Percentiles rank a stretch among this genome's conserved stretches.
phyloP scores from a whole-genome alignment of 1,140 invertebrate genomes.

The Physella acuta region DNA sequence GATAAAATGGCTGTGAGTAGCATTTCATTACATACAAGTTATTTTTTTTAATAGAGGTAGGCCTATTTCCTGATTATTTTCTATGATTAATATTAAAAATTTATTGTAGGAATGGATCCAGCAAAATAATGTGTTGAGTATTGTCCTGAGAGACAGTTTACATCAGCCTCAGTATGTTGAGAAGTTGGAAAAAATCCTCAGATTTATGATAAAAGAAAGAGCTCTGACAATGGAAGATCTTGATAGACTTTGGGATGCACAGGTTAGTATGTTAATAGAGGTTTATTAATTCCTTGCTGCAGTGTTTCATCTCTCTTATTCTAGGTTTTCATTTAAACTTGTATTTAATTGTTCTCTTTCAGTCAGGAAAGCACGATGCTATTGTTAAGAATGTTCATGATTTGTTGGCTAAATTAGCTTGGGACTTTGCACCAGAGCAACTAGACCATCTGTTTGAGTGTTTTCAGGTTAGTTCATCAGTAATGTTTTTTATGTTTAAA shows the following conservation, averaged over 20 bases:
- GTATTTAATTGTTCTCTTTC: too few relatives aligned
- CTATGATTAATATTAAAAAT: slow-evolving; percentile 4
- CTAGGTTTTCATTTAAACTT: slow-evolving; percentile 2
- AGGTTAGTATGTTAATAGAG: slow-evolving; percentile 66
- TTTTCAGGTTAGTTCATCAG: slow-evolving; percentile 75
- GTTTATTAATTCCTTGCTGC: too few relatives aligned
- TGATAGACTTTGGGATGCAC: slow-evolving; percentile 93
- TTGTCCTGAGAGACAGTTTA: slow-evolving; percentile 90
- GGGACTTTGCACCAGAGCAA: slow-evolving; percentile 97
- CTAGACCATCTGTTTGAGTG: slow-evolving; percentile 96
- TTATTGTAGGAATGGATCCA: slow-evolving; percentile 87
- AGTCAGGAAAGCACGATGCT: slow-evolving; percentile 61
- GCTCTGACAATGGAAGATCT: slow-evolving; percentile 87
- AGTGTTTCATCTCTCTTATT: too few relatives aligned
- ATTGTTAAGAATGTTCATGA: slow-evolving; percentile 85
- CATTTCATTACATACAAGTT: background rate
- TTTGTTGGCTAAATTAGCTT: slow-evolving; percentile 91
- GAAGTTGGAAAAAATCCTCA: slow-evolving; percentile 94
- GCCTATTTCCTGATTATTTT: background rate
- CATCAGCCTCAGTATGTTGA: slow-evolving; percentile 96
- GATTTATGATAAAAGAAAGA: slow-evolving; percentile 94
- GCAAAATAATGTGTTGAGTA: slow-evolving; percentile 92
- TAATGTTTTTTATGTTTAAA: background rate
- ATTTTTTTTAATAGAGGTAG: too few relatives aligned
- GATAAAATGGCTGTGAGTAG: slow-evolving; percentile 85